Evolutionary conservation across 30 jellyfish, hydroid and myxozoan genomes (phyloP).

Genomic region (Nemopilema nomurai): DNA sequence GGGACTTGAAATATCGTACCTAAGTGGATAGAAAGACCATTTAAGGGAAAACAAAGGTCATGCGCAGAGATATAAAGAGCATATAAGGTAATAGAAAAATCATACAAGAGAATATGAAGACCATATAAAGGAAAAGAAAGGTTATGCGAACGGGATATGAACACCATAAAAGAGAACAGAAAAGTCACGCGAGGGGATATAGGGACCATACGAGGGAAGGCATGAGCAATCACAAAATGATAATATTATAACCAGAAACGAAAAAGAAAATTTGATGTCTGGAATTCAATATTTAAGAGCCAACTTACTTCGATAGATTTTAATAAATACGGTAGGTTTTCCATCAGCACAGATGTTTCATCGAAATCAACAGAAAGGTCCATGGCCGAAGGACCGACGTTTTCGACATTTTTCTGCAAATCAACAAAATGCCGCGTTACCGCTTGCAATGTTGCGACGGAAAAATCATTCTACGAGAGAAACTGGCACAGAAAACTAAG

Average conservation of each 20-base stretch:
- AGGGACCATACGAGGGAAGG: neutral
- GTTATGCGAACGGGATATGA: neutral
- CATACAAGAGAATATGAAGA: neutral
- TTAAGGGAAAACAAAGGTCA: too few species aligned
- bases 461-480: too few species aligned
- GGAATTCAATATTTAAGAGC: neutral
- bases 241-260: too few species aligned
- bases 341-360: conserved; percentile 86
- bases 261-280: neutral
- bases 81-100: too few species aligned
- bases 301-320: conserved; percentile 80
- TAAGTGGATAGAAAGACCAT: too few species aligned
- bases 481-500: too few species aligned
- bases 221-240: too few species aligned
- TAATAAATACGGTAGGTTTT: conserved; percentile 73
- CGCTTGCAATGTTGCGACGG: too few species aligned
- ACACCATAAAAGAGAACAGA: neutral
- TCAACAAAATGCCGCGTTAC: neutral
- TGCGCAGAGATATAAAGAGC: too few species aligned
- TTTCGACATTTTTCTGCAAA: conserved; percentile 69
- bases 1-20: too few species aligned
- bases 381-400: conserved; percentile 83
- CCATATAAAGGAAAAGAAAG: neutral
- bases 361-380: conserved; percentile 85
- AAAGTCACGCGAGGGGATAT: neutral